Base-by-base conservation (phyloP, 2,113 vertebrate genomes). In the Solea solea region DNA sequence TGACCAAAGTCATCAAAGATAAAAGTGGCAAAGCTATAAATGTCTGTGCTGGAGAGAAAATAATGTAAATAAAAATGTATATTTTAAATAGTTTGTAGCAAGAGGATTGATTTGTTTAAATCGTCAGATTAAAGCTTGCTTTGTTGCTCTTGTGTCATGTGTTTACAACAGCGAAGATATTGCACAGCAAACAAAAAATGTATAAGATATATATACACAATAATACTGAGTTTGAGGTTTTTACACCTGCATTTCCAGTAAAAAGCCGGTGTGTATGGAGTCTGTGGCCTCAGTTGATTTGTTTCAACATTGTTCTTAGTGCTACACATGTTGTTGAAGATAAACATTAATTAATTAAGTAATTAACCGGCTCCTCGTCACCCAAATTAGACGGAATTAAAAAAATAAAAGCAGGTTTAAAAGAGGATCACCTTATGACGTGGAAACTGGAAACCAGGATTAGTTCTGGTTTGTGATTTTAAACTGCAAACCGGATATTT, bases 331-430 rank as follows among this genome's bases (percentile, higher is more conserved):
- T 51, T 44, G 50, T n/a, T 16, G 64, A 63, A 15, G 46, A 25
- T 27, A 45, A 3, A 15, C 53, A 65, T 10, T 13, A 41, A 41
- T 25, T 8, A 14, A 70, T 55, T 8, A 39, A 25, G 68, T 56
- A 67, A 64, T 64, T 46, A 77, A 76, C 70, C 7, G 9, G 72
- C 59, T 75, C 21, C 55, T 50, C 42, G 10, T 52, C 14, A 28
- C 10, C 34, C 16, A 70, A 68, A 60, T 73, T 3, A 49, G 56
- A 16, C 51, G 59, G 49, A 75, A 57, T 21, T 11, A 71, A 58
- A 40, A 27, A 66, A 63, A 7, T 62, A 68, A 53, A 9, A 34
- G 5, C 6, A 34, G 11, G 14, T 27, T 1, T 3, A 50, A 55
- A 55, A 52, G 12, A 56, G 48, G 40, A 74, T 41, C 51, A 46